Base-by-base conservation (phyloP, 1,140 invertebrate genomes). In the Macrotrachela quadricornifera region DNA sequence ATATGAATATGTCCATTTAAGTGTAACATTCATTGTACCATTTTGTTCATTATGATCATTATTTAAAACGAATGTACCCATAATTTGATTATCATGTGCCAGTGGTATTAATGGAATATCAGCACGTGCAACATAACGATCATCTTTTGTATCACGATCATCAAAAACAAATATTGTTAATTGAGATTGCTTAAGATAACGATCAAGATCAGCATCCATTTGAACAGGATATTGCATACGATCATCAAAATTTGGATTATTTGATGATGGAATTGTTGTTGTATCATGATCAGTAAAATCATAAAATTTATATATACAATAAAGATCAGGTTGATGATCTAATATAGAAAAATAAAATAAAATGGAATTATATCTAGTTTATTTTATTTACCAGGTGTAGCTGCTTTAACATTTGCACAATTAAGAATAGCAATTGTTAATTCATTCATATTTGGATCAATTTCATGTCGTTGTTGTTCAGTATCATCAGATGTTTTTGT, bases 281-380 rank as follows among this genome's bases (percentile, higher is more conserved):
- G 70, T 68, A 55, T 70, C 69, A 56, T 71, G 69, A 57, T 72
- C 70, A 47, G 62, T 60, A 57, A 63, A 67, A 60, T 72, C 67
- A 59, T 64, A 72, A 57, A 73, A 70, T 59, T 69, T 68, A 56
- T 73, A 73, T 6, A 71, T 64, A 61, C 64, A 68, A 57, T 71
- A 73, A 9, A 69, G 63, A 12, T 65, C 69, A 46, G 71, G 71
- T 59, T 72, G 69, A 11, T 65, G 58, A 60, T 65, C 69, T 71
- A 57, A 13, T 2, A 30, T 30, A 30, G 21, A 30, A 30, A 30
- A 30, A 30, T 30, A 30, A 8, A 30, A n/a, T n/a, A 50, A 16
- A 66, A 51, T 38, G 72, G 58, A 57, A 67, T 70, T 48, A 73
- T 59, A 58, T 66, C 63, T 11, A 72, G 57, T 54, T 71, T 59